Evolutionary conservation across 2,797 vertebrate species (phyloP).

Genomic region (Tragelaphus oryx): DNA sequence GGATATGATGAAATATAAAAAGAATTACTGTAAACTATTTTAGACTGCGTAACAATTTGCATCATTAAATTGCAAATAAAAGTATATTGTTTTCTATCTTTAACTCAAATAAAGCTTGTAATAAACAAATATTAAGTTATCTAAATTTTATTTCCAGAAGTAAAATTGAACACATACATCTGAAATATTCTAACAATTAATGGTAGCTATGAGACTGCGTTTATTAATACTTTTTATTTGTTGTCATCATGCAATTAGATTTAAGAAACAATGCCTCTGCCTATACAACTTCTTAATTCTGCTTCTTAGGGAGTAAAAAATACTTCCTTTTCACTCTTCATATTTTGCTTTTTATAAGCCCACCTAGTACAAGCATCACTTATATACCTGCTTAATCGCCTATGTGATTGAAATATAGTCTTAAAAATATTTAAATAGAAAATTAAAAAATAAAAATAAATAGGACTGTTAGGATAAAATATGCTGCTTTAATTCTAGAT

Average conservation of each 20-base stretch:
- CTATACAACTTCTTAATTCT: neutral
- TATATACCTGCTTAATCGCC: neutral
- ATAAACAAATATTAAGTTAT: slow-evolving; percentile 36
- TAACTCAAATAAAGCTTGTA: slow-evolving; percentile 75
- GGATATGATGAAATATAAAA: slow-evolving; percentile 43
- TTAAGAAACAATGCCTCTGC: neutral
- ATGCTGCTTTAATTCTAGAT: slow-evolving; percentile 19
- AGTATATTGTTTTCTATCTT: slow-evolving; percentile 71
- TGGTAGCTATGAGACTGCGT: neutral
- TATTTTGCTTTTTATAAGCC: neutral
- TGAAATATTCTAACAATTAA: neutral
- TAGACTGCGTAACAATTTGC: slow-evolving; percentile 61
- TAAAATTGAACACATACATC: slow-evolving; percentile 30
- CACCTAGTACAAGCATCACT: neutral
- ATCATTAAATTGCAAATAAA: slow-evolving; percentile 65
- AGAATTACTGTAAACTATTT: slow-evolving; percentile 67
- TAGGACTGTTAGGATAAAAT: neutral
- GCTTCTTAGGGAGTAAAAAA: neutral
- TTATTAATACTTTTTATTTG: slow-evolving; percentile 16
- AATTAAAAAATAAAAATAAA: slow-evolving; percentile 12
- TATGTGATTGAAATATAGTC: neutral
- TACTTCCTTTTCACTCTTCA: neutral
- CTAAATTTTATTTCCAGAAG: slow-evolving; percentile 53
- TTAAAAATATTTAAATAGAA: slow-evolving; percentile 13
- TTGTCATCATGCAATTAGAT: neutral